Conservation (phyloP, 2,797 vertebrate genomes). For the Fringilla coelebs region DNA sequence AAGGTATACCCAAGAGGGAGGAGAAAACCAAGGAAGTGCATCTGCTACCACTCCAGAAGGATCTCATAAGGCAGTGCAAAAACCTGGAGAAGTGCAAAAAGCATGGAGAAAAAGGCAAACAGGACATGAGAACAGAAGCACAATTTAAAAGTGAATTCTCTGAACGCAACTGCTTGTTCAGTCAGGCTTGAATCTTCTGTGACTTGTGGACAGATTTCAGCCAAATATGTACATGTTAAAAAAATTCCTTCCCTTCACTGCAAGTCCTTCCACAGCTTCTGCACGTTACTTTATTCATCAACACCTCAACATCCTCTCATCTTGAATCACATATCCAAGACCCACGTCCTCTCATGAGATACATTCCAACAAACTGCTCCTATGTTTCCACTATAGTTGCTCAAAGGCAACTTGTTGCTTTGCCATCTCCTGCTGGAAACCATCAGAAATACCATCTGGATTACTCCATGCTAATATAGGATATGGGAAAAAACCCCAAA, state of each 20-base stretch:
- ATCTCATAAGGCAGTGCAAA: not conserved
- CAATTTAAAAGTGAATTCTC: not conserved
- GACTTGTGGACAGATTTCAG: not conserved
- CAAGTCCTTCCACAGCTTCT: constrained; percentile 7
- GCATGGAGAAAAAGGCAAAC: not conserved
- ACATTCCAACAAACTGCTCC: constrained; percentile 40
- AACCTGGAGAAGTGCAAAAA: not conserved
- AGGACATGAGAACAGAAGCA: not conserved
- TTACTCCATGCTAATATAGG: not conserved
- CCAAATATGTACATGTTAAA: not conserved
- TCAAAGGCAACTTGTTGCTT: constrained; percentile 45
- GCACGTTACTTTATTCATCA: constrained; percentile 19
- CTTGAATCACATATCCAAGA: not conserved
- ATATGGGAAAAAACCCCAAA: not conserved
- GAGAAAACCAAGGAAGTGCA: not conserved
- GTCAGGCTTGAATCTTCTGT: not conserved
- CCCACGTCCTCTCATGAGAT: not conserved
- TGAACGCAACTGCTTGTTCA: not conserved
- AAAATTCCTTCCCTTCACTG: not conserved
- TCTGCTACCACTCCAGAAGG: not conserved
- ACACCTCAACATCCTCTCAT: constrained; percentile 34
- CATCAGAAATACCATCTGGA: constrained; percentile 41
- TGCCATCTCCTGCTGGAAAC: constrained; percentile 32
- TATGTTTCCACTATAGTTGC: constrained; percentile 4
- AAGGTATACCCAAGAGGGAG: not conserved